Percentiles rank a stretch among this genome's conserved stretches.
Conservation (phyloP, 2,888 invertebrate species). For the Rhamnusium bicolor region DNA sequence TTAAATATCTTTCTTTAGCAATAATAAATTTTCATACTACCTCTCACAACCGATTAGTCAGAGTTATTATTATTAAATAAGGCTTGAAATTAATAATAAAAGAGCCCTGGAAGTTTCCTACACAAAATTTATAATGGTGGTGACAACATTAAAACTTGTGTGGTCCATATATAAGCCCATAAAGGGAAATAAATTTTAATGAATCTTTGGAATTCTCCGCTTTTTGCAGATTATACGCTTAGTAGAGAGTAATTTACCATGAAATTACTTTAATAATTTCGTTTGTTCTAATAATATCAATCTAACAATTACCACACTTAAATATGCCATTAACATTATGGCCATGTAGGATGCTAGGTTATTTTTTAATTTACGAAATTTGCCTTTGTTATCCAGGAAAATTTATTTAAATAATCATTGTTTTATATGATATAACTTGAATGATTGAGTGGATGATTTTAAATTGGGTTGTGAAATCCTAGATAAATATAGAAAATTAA, state of each 20-base stretch:
- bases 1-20: not conserved
- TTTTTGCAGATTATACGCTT: conserved; percentile 8
- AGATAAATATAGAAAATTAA: conserved; percentile 44
- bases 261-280: conserved; percentile 21
- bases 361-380: not conserved
- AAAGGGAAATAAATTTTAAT: conserved; percentile 21
- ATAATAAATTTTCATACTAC: not conserved
- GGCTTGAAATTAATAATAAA: conserved; percentile 17
- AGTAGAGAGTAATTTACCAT: not conserved
- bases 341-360: not conserved
- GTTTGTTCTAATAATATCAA: conserved; percentile 8
- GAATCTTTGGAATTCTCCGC: not conserved
- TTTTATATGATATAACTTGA: conserved; percentile 46
- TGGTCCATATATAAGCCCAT: conserved; percentile 20
- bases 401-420: conserved; percentile 44
- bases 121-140: conserved; percentile 10
- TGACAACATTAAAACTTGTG: conserved; percentile 16
- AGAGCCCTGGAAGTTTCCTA: not conserved
- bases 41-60: not conserved
- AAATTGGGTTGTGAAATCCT: conserved; percentile 37
- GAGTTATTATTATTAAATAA: conserved; percentile 8
- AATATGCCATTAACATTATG: not conserved
- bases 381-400: conserved; percentile 15
- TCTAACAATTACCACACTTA: conserved; percentile 6
- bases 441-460: conserved; percentile 44